phyloP scores from a whole-genome alignment of 2,113 vertebrate genomes.

The Coryphaenoides rupestris region DNA sequence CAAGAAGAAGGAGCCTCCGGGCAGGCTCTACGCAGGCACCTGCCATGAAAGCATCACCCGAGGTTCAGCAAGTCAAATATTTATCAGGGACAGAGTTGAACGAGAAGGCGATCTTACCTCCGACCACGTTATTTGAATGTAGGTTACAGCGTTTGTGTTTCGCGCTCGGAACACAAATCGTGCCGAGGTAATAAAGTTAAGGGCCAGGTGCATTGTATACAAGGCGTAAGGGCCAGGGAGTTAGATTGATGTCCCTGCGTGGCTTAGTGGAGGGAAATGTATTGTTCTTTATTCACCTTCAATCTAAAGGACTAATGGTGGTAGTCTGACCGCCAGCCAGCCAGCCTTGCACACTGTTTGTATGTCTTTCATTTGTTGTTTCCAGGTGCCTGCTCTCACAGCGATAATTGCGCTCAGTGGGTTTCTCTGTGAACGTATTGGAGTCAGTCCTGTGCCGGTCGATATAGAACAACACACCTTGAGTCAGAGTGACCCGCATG shows the following conservation, averaged over 20 bases:
- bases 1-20: not conserved
- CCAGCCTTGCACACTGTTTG: not conserved
- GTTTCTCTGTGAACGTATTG: too few species aligned
- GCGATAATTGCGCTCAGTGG: too few species aligned
- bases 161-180: not conserved
- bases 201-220: not conserved
- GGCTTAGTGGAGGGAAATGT: not conserved
- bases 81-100: constrained; percentile 36
- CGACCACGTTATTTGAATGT: constrained; percentile 54
- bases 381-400: not conserved
- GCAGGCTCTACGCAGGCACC: constrained; percentile 8
- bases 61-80: constrained; percentile 25
- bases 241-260: not conserved
- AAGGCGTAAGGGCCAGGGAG: not conserved
- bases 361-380: not conserved
- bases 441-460: too few species aligned
- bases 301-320: too few species aligned
- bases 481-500: too few species aligned
- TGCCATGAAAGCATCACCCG: constrained; percentile 44
- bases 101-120: constrained; percentile 51
- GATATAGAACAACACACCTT: too few species aligned
- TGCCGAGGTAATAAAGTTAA: not conserved
- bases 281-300: too few species aligned
- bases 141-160: constrained; percentile 23
- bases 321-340: not conserved